Evolutionary conservation across 2,797 vertebrate species (phyloP), one percentile per base, ranked within the genome.

Genomic region (Cossypha dichroa): DNA sequence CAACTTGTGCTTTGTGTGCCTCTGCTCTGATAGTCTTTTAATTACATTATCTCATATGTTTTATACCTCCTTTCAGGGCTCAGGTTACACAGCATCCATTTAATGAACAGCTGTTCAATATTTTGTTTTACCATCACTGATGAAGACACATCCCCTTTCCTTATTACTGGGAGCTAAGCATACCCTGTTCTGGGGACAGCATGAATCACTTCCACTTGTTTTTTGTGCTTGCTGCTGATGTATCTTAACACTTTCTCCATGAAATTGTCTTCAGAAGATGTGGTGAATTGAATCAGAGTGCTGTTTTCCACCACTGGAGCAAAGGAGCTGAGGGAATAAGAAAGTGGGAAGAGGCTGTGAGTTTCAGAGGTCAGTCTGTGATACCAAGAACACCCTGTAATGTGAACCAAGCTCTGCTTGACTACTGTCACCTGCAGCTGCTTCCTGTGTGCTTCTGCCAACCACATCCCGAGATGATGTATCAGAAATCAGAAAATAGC

Each of bases 41-140:
- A 72, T 88, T 75, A 86, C 70, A 66, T 81, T 78, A 73, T 66
- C 40, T 60, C 4, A 0, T 38, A 33, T 55, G 21, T 62, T 93
- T 91, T 76, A 54, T 76, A 29, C 15, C 40, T 81, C 33, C 21
- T 94, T 89, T 87, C 78, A 85, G 67, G 70, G 46, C 75, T 89
- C 28, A 40, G 67, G 59, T 76, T 82, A 45, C 78, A 66, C 55
- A 76, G 46, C 0, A 14, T 76, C 87, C 49, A 56, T 88, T 86
- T 91, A 92, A 87, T 43, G 51, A 96, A 33, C 78, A 96, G 78
- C 81, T 93, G 59, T 40, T 95, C 93, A 85, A 49, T 76, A 73
- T 66, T 93, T 82, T 85, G 55, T 62, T 93, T 81, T 76, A 29
- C 25, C 51, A 31, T 51, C 56, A 21, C 51, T 94, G 63, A 68